Percentiles rank a stretch among this genome's conserved stretches.
Conservation (phyloP, 2,888 invertebrate genomes). For the Sesia apiformis region DNA sequence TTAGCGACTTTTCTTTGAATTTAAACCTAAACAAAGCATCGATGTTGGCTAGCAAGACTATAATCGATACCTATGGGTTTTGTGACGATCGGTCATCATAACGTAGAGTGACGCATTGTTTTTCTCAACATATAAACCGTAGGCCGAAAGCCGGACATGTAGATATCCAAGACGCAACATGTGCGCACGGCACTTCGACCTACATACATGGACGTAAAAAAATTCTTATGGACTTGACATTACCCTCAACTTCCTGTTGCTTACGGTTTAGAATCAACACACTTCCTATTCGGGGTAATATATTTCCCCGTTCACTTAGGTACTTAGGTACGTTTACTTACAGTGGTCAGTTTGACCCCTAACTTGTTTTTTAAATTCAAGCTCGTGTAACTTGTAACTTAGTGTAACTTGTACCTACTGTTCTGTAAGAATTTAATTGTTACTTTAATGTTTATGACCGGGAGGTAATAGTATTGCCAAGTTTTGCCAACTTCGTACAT, state of each 20-base stretch:
- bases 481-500: conserved; percentile 43
- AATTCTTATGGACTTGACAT: conserved; percentile 34
- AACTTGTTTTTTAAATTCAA: too few species aligned
- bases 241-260: not conserved
- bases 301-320: too few species aligned
- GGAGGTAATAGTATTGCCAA: not conserved
- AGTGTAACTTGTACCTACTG: too few species aligned
- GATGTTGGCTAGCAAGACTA: not conserved
- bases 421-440: too few species aligned
- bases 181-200: conserved; percentile 67
- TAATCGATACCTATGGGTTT: conserved; percentile 9
- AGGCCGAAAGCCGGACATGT: conserved; percentile 60
- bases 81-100: conserved; percentile 26
- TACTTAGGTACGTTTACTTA: too few species aligned
- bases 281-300: too few species aligned
- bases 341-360: too few species aligned
- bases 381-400: too few species aligned
- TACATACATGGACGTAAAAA: conserved; percentile 61
- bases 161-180: conserved; percentile 39
- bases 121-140: conserved; percentile 41
- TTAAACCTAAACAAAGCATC: not conserved
- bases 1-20: not conserved
- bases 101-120: conserved; percentile 52
- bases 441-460: not conserved
- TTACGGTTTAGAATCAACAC: not conserved